Base-by-base conservation (phyloP, 1,140 invertebrate genomes). In the Ceratina japonica region DNA sequence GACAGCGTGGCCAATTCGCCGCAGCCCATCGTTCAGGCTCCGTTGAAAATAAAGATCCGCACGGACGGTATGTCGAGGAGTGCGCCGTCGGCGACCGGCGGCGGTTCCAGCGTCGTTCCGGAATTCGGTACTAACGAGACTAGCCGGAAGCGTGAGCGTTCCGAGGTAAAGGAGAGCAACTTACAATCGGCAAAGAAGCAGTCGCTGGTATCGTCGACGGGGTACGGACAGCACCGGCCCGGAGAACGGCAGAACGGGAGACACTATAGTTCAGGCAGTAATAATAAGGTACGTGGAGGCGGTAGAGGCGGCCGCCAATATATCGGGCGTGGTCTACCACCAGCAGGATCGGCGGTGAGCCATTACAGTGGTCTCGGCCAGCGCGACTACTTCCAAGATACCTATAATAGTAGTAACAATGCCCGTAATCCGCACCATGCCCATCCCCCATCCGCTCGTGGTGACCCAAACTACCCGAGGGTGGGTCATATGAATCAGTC, bases 31-130 rank as follows among this genome's bases (percentile, higher is more conserved):
- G 82, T 90, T 18, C 82, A 88, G 49, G 90, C 89, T 0, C 90
- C 91, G 0, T 78, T 94, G 8, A 94, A 94, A 81, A 93, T 94
- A 31, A 94, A 94, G 82, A 94, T 94, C 51, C 91, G 93, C 4
- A 94, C 93, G 62, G 93, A 93, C 15, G 88, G 91, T 15, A 90
- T 92, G 24, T 85, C 85, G 20, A 87, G 90, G 54, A 91, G 62
- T 80, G 74, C 71, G 69, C 59, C 63, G 3, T 72, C 68, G 0
- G 66, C 82, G 5, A 66, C 74, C 27, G 78, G 69, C n/a, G n/a
- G n/a, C 27, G 83, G 72, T 24, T 81, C 72, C 52, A 65, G 31
- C 24, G 22, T 75, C 5, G 49, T 66, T 16, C 65, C 82, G 15
- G 83, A 87, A 27, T 62, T 74, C 44, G 37, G 2, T 44, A 4